Conservation (phyloP, 1,140 invertebrate genomes). For the Radopholus similis region DNA sequence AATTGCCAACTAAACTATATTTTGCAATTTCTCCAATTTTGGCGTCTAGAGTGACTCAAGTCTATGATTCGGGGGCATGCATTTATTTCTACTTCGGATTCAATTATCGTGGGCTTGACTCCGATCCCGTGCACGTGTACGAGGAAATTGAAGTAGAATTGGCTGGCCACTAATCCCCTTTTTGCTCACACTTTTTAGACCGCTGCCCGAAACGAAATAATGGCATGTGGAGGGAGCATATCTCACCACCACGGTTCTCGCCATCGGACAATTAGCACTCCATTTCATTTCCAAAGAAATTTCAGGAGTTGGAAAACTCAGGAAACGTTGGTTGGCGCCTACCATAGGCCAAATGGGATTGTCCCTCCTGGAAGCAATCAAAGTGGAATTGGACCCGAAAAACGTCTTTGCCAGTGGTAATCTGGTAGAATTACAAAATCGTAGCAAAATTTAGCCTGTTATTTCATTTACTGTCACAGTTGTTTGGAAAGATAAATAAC, state of each 20-base stretch:
- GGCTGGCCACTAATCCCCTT: neutral
- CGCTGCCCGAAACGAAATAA: constrained; percentile 82
- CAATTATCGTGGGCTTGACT: constrained; percentile 69
- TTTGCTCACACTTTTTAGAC: constrained; percentile 67
- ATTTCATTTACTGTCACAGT: no score
- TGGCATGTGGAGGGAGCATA: constrained; percentile 81
- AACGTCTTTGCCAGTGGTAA: constrained; percentile 89
- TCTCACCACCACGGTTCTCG: constrained; percentile 69
- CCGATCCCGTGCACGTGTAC: constrained; percentile 75
- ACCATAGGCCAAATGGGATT: constrained; percentile 78
- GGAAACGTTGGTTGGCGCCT: constrained; percentile 72
- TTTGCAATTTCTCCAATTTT: neutral
- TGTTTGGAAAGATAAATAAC: no score
- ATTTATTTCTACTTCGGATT: constrained; percentile 97
- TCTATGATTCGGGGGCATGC: constrained; percentile 91
- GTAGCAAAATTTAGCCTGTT: neutral
- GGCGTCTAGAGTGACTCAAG: constrained; percentile 77
- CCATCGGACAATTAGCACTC: neutral
- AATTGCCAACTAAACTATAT: neutral
- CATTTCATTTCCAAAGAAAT: constrained; percentile 71
- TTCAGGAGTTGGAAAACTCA: constrained; percentile 76
- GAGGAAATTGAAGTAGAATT: constrained; percentile 69
- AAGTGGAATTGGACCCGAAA: constrained; percentile 80
- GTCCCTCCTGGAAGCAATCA: constrained; percentile 74
- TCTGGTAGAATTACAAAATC: constrained; percentile 62